A percentile compares a stretch with the other conserved stretches of the same genome.
phyloP scores from a whole-genome alignment of 2,888 invertebrate genomes.

The Clanis bilineata region DNA sequence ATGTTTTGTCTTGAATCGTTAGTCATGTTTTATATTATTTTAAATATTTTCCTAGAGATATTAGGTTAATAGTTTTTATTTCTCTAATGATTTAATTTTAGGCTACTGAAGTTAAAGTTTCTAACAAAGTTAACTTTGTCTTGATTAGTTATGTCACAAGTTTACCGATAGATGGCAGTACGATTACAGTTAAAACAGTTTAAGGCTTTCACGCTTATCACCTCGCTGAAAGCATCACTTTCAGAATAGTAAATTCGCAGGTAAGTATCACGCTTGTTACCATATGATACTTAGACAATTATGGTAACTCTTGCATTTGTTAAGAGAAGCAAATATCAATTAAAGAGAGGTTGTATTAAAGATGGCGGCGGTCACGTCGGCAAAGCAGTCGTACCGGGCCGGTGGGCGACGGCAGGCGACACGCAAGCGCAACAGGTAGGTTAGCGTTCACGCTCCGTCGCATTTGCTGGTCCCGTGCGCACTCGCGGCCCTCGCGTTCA shows the following conservation, averaged over 20 bases:
- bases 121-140: not conserved
- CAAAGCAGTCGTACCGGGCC: slow-evolving; percentile 62
- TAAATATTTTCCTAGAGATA: too few species aligned
- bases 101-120: not conserved
- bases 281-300: not conserved
- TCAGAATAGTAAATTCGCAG: not conserved
- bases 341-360: slow-evolving; percentile 49
- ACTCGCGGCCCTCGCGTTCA: slow-evolving; percentile 62
- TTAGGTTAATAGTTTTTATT: too few species aligned
- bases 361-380: slow-evolving; percentile 64
- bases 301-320: not conserved
- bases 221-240: not conserved
- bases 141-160: not conserved
- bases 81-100: too few species aligned
- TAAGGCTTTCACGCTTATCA: slow-evolving; percentile 53
- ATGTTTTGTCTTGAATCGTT: not conserved
- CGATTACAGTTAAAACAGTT: slow-evolving; percentile 46
- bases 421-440: slow-evolving; percentile 81
- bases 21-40: not conserved
- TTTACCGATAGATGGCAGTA: slow-evolving; percentile 48
- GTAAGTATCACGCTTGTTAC: too few species aligned
- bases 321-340: not conserved
- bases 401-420: slow-evolving; percentile 59
- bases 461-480: slow-evolving; percentile 75
- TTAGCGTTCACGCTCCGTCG: slow-evolving; percentile 78